phyloP scores from a whole-genome alignment of 2,113 vertebrate species.

The Vireo altiloquus region DNA sequence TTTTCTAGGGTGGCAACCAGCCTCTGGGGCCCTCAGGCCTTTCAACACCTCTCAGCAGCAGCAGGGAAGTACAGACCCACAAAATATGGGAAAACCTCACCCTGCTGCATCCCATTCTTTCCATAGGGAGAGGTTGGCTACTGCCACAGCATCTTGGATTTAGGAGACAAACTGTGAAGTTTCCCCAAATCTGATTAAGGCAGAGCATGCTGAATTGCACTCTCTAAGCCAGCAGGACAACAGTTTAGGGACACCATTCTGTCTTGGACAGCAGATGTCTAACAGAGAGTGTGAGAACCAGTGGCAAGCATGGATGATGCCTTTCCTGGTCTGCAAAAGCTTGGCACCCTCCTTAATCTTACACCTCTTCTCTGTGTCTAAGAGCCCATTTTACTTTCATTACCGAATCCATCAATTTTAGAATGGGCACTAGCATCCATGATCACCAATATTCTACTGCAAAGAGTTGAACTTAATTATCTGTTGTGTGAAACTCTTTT shows the following conservation, averaged over 20 bases:
- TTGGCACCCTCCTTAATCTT: background rate
- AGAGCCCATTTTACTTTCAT: background rate
- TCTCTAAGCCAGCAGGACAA: background rate
- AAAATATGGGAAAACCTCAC: fast-evolving
- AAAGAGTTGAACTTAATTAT: background rate
- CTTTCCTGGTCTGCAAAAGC: background rate
- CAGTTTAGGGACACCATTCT: background rate
- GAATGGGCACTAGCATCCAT: background rate
- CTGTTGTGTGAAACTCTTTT: background rate
- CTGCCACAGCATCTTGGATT: background rate
- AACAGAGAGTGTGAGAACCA: background rate
- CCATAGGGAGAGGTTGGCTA: background rate
- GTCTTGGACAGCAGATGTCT: background rate
- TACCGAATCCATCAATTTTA: background rate
- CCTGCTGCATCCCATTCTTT: background rate
- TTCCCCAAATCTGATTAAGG: background rate
- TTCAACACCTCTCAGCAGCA: background rate
- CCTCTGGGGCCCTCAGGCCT: background rate
- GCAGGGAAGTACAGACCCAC: background rate
- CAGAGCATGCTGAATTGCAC: background rate
- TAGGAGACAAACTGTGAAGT: background rate
- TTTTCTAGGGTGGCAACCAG: background rate
- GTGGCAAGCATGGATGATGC: fast-evolving
- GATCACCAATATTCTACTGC: background rate
- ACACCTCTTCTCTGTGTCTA: background rate